phyloP scores from a whole-genome alignment of 2,888 invertebrate genomes.

The Lasius platythorax region DNA sequence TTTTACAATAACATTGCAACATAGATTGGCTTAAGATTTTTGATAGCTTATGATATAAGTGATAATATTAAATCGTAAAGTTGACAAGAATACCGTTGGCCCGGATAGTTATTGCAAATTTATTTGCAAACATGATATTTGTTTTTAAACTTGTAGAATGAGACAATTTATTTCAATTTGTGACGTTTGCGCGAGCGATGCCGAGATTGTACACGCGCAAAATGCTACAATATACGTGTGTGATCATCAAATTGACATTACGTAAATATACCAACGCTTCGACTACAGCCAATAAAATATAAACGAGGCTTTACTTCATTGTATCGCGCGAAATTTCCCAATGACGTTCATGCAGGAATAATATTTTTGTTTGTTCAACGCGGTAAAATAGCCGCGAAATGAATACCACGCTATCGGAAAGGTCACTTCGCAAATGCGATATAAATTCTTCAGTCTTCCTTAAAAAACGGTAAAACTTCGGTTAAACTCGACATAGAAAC shows the following conservation, averaged over 20 bases:
- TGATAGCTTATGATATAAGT: neutral
- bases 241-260: conserved; percentile 44
- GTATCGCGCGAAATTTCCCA: conserved; percentile 44
- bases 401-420: conserved; percentile 14
- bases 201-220: neutral
- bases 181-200: conserved; percentile 13
- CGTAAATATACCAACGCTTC: conserved; percentile 43
- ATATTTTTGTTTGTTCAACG: conserved; percentile 35
- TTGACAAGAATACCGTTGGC: neutral
- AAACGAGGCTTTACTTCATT: conserved; percentile 34
- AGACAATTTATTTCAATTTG: conserved; percentile 52
- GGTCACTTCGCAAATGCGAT: neutral
- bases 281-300: conserved; percentile 32
- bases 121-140: conserved; percentile 22
- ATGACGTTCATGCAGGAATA: conserved; percentile 26
- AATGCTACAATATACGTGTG: conserved; percentile 4
- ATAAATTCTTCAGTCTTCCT: neutral
- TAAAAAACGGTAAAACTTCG: neutral
- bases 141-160: conserved; percentile 24
- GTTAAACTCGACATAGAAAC: neutral
- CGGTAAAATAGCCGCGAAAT: conserved; percentile 25
- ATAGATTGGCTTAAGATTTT: neutral
- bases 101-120: conserved; percentile 16
- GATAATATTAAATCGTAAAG: neutral
- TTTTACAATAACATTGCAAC: neutral